These are phyloP conservation scores for Onychomys torridus DNA, from an alignment of 2,797 vertebrate species.

Conservation along the genomic window DNA sequence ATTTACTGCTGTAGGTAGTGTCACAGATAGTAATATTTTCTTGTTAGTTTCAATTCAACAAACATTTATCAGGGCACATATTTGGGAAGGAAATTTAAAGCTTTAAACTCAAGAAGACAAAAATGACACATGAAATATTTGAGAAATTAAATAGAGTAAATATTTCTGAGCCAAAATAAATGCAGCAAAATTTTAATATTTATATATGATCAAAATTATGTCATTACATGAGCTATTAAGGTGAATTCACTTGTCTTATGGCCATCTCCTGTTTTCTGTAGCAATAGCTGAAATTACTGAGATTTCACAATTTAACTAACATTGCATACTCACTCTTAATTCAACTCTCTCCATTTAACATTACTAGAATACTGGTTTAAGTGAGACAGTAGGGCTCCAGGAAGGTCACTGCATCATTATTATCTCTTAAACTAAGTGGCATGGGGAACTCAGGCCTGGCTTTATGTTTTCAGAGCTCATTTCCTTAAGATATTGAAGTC, in stretches of 20 bases:
- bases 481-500: slow-evolving; percentile 25
- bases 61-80: not conserved
- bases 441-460: not conserved
- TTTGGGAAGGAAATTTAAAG: not conserved
- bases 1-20: not conserved
- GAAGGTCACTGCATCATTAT: not conserved
- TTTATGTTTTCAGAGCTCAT: not conserved
- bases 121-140: not conserved
- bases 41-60: slow-evolving; percentile 56
- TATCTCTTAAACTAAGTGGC: not conserved
- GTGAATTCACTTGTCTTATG: not conserved
- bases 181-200: not conserved
- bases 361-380: not conserved
- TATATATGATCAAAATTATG: not conserved
- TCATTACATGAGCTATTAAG: not conserved
- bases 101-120: not conserved
- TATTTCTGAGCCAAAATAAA: not conserved
- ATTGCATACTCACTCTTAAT: not conserved
- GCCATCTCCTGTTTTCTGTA: not conserved
- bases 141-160: not conserved
- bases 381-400: not conserved
- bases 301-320: not conserved
- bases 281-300: not conserved
- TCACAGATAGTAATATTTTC: slow-evolving; percentile 42
- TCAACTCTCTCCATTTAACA: not conserved